Evolutionary conservation across 2,888 invertebrate species (phyloP).

Genomic region (Athalia circularis): DNA sequence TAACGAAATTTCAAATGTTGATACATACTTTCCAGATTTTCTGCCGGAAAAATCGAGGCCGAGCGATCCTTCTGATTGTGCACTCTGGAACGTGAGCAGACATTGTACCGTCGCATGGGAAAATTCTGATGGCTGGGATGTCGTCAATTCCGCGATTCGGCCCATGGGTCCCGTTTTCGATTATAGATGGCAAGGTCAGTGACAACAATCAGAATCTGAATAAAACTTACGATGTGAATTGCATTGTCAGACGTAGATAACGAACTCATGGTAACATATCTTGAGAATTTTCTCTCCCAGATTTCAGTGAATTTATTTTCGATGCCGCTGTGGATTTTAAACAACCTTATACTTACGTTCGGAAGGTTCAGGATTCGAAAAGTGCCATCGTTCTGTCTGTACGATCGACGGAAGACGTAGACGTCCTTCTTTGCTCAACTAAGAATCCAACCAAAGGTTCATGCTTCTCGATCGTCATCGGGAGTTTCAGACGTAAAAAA

Average conservation of each 20-base stretch:
- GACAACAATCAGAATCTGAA: neutral
- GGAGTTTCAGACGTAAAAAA: neutral
- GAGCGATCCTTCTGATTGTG: neutral
- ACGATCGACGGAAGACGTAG: neutral
- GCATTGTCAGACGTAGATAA: neutral
- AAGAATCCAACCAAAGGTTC: neutral
- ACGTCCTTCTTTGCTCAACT: neutral
- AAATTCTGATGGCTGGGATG: conserved; percentile 51
- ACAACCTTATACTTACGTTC: neutral
- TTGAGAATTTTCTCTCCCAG: conserved; percentile 1
- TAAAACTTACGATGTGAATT: neutral
- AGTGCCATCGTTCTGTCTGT: neutral
- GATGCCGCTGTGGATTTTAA: neutral
- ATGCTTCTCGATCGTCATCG: conserved; percentile 17
- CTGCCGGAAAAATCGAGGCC: neutral
- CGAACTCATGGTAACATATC: neutral
- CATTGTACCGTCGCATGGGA: conserved; percentile 48
- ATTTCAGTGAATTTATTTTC: conserved; percentile 13
- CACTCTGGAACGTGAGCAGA: neutral
- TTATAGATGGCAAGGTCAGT: conserved; percentile 65
- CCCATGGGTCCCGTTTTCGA: conserved; percentile 62
- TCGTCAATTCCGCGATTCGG: conserved; percentile 46
- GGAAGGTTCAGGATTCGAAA: neutral
- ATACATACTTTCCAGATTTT: conserved; percentile 16
- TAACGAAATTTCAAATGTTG: too few species aligned